These are phyloP conservation scores for Schizopygopsis pylzovi DNA, from an alignment of 2,797 vertebrate genomes.

Conservation along the genomic window DNA sequence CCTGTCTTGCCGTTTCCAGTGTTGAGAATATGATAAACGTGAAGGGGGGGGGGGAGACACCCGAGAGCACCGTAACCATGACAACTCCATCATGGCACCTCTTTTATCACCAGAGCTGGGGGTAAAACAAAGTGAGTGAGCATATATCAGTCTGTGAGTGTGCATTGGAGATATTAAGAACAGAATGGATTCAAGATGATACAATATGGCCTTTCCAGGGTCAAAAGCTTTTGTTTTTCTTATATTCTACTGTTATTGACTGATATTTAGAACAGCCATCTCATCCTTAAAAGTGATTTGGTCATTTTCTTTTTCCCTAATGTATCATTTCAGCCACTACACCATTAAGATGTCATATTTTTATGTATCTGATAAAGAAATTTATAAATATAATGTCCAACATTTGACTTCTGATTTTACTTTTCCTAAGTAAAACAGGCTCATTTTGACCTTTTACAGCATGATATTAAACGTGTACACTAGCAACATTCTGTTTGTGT, in stretches of 20 bases:
- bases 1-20: conserved; percentile 38
- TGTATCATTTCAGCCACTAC: not conserved
- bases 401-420: not conserved
- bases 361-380: not conserved
- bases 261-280: not conserved
- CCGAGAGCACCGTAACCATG: conserved; percentile 61
- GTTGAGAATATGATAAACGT: conserved; percentile 26
- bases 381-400: not conserved
- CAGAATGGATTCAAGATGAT: not conserved
- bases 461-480: not conserved
- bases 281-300: not conserved
- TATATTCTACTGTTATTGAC: not conserved
- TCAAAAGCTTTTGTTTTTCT: not conserved
- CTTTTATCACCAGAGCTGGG: conserved; percentile 36
- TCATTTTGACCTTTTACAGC: not conserved
- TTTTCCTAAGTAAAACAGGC: not conserved
- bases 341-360: not conserved
- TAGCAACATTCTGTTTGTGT: conserved; percentile 10
- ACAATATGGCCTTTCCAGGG: not conserved
- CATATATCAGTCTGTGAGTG: conserved; percentile 22
- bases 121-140: conserved; percentile 30
- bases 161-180: not conserved
- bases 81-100: conserved; percentile 57
- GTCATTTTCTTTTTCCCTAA: not conserved
- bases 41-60: conserved; percentile 17